phyloP scores from a whole-genome alignment of 2,888 invertebrate genomes.

The Scaptodrosophila latifasciaeformis region DNA sequence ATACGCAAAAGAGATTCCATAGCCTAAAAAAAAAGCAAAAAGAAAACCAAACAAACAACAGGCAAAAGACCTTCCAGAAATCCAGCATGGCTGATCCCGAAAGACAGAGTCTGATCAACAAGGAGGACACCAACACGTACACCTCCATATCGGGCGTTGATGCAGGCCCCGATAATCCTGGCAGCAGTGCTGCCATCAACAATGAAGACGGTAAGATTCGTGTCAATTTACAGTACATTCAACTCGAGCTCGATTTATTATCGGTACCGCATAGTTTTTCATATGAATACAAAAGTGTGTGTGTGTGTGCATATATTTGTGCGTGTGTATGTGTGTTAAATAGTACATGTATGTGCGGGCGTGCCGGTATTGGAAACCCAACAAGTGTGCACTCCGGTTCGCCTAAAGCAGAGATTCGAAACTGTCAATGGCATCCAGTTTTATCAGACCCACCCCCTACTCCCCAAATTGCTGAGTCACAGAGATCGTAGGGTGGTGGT shows the following conservation, averaged over 20 bases:
- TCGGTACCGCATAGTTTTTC: neutral
- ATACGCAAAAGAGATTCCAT: no score
- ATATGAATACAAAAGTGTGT: neutral
- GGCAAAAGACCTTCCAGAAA: constrained; percentile 12
- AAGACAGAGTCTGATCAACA: constrained; percentile 71
- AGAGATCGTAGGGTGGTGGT: neutral
- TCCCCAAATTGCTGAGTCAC: constrained; percentile 49
- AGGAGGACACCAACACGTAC: constrained; percentile 64
- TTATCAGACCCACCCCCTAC: constrained; percentile 52
- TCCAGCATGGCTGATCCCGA: constrained; percentile 72
- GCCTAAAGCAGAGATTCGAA: constrained; percentile 52
- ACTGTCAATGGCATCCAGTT: constrained; percentile 25
- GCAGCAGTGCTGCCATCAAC: constrained; percentile 34
- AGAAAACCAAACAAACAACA: constrained; percentile 9
- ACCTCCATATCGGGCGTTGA: constrained; percentile 46
- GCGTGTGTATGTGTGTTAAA: constrained; percentile 26
- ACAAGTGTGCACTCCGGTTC: constrained; percentile 56
- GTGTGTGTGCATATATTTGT: constrained; percentile 8
- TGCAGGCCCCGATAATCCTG: constrained; percentile 54
- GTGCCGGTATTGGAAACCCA: constrained; percentile 53
- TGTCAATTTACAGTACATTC: constrained; percentile 37
- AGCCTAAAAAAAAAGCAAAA: constrained; percentile 8
- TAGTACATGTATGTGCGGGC: constrained; percentile 13
- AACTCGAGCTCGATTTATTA: no score
- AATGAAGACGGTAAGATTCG: constrained; percentile 57